These are phyloP conservation scores for Sesamia inferens DNA, from an alignment of 2,888 invertebrate species.

Conservation along the genomic window DNA sequence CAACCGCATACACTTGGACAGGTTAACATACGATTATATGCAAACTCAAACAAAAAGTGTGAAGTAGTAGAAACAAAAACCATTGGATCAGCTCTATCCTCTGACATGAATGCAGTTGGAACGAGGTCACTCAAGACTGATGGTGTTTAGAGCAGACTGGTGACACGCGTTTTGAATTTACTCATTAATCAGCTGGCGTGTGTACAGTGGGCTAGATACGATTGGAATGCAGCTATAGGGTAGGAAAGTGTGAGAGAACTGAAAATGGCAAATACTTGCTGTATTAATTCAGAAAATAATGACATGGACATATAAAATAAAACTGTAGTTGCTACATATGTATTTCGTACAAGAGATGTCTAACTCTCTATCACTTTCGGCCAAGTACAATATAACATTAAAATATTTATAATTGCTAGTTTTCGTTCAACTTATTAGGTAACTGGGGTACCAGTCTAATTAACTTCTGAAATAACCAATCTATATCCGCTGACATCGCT, in stretches of 20 bases:
- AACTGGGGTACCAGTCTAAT: slow-evolving; percentile 20
- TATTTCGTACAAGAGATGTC: neutral
- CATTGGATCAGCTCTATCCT: slow-evolving; percentile 37
- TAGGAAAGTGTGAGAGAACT: neutral
- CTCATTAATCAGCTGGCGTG: slow-evolving; percentile 51
- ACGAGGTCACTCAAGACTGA: slow-evolving; percentile 58
- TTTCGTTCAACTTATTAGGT: slow-evolving; percentile 28
- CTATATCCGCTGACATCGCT: slow-evolving; percentile 19
- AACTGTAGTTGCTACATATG: neutral
- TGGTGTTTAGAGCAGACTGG: slow-evolving; percentile 43
- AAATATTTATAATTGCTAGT: slow-evolving; percentile 15
- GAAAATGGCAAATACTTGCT: slow-evolving; percentile 2
- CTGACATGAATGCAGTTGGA: slow-evolving; percentile 44
- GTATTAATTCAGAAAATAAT: neutral
- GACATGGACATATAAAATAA: neutral
- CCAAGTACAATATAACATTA: neutral
- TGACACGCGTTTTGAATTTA: slow-evolving; percentile 54
- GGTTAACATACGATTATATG: slow-evolving; percentile 34
- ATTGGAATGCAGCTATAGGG: slow-evolving; percentile 22
- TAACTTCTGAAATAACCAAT: slow-evolving; percentile 26
- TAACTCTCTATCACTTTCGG: neutral
- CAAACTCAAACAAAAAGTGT: slow-evolving; percentile 39
- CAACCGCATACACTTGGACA: slow-evolving; percentile 32
- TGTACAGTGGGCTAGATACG: slow-evolving; percentile 29
- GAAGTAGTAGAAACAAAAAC: slow-evolving; percentile 31